These are phyloP conservation scores for Sycophila texana DNA, from an alignment of 2,888 invertebrate genomes.

Conservation along the genomic window DNA sequence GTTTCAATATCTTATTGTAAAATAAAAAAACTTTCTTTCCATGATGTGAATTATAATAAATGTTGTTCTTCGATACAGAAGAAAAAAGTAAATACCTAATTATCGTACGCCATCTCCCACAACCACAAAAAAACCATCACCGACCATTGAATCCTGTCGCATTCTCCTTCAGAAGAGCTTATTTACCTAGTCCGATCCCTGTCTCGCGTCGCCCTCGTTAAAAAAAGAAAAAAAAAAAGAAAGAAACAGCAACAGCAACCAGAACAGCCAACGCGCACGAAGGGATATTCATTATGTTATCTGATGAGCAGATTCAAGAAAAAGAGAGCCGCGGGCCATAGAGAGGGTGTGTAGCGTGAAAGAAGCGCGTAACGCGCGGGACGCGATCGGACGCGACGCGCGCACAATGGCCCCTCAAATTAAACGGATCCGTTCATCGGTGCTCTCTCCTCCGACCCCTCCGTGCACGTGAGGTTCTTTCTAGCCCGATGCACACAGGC, in stretches of 20 bases:
- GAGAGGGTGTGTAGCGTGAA: constrained; percentile 23
- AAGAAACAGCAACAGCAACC: not conserved
- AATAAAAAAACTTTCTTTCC: too few species aligned
- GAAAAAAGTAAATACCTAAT: too few species aligned
- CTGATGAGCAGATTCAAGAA: constrained; percentile 26
- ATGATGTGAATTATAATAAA: too few species aligned
- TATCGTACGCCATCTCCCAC: too few species aligned
- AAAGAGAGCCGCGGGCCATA: not conserved
- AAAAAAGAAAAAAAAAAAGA: not conserved
- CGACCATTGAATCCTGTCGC: too few species aligned
- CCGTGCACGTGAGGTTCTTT: not conserved
- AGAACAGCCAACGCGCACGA: not conserved
- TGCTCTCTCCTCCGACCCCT: constrained; percentile 26
- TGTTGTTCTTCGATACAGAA: too few species aligned
- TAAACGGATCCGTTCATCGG: constrained; percentile 49
- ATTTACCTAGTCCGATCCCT: too few species aligned
- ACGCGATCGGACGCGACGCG: constrained; percentile 41
- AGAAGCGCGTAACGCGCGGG: not conserved
- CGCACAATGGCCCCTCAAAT: constrained; percentile 45
- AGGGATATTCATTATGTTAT: constrained; percentile 15
- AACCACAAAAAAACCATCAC: too few species aligned
- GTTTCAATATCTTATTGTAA: too few species aligned
- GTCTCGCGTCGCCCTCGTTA: too few species aligned
- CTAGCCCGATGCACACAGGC: not conserved
- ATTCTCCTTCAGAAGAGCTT: too few species aligned